Evolutionary conservation across 2,113 vertebrate genomes (phyloP).

Genomic region (Ptilorrhoa leucosticta): DNA sequence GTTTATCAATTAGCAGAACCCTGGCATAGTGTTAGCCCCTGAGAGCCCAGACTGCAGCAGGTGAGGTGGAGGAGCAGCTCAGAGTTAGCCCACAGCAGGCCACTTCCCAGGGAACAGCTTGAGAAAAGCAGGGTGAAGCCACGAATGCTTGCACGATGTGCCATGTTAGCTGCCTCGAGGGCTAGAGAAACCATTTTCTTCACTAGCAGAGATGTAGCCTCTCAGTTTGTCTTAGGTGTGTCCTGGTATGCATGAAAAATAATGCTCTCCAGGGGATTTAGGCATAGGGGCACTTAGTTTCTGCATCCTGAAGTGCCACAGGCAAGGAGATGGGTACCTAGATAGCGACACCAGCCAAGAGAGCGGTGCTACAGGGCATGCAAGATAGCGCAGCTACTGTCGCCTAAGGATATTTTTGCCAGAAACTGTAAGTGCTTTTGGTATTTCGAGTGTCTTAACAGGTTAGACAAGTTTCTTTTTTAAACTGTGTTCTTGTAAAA

Average conservation of each 20-base stretch:
- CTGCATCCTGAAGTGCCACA: not conserved
- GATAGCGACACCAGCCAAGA: conserved; percentile 22
- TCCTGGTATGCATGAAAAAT: conserved; percentile 35
- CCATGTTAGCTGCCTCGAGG: not conserved
- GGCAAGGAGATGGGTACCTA: not conserved
- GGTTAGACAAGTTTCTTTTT: not conserved
- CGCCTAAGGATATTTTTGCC: conserved; percentile 21
- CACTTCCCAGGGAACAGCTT: not conserved
- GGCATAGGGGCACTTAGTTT: not conserved
- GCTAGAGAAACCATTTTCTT: not conserved
- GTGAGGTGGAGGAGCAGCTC: not conserved
- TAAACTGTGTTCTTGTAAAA: not conserved
- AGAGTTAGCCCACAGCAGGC: fast-evolving
- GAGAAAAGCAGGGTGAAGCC: fast-evolving
- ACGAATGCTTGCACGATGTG: fast-evolving
- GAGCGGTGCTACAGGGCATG: not conserved
- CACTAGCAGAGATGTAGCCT: not conserved
- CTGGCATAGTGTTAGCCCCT: not conserved
- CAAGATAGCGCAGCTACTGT: conserved; percentile 42
- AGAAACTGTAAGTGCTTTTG: conserved; percentile 10
- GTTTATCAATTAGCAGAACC: not conserved
- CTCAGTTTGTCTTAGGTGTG: not conserved
- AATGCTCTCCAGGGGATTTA: not conserved
- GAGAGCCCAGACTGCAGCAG: not conserved
- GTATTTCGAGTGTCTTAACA: not conserved